These are phyloP conservation scores for Tetraneura akinire DNA, from an alignment of 1,140 invertebrate species.

Conservation along the genomic window DNA sequence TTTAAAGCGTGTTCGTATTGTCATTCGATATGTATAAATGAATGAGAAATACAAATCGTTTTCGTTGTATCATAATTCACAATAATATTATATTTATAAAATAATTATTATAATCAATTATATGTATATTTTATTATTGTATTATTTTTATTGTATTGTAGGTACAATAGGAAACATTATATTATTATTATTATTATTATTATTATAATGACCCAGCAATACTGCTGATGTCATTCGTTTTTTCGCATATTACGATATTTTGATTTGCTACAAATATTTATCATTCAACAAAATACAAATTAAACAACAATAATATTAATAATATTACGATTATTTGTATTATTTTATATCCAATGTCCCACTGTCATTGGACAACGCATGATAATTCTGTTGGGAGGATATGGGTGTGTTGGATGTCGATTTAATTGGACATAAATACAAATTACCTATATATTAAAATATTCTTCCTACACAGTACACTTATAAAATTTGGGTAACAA, in stretches of 20 bases:
- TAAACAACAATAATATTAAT: no score
- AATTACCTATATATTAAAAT: neutral
- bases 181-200: neutral
- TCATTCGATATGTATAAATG: no score
- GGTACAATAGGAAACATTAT: no score
- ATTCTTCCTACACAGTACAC: neutral
- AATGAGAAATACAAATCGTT: no score
- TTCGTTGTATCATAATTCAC: no score
- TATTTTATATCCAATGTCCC: neutral
- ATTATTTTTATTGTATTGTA: no score
- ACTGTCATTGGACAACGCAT: neutral
- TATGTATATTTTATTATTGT: no score
- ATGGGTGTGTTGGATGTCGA: neutral
- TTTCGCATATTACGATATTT: neutral
- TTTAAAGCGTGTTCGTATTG: no score
- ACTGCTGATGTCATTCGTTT: neutral
- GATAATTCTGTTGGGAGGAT: neutral
- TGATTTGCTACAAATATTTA: neutral
- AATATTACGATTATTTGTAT: neutral
- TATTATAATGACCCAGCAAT: neutral
- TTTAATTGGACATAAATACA: constrained; percentile 16
- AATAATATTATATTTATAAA: no score
- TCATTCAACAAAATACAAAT: neutral
- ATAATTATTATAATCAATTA: no score
- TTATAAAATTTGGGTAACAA: neutral